Conservation (phyloP, 2,888 invertebrate genomes). For the Rugalucina vietnamica region DNA sequence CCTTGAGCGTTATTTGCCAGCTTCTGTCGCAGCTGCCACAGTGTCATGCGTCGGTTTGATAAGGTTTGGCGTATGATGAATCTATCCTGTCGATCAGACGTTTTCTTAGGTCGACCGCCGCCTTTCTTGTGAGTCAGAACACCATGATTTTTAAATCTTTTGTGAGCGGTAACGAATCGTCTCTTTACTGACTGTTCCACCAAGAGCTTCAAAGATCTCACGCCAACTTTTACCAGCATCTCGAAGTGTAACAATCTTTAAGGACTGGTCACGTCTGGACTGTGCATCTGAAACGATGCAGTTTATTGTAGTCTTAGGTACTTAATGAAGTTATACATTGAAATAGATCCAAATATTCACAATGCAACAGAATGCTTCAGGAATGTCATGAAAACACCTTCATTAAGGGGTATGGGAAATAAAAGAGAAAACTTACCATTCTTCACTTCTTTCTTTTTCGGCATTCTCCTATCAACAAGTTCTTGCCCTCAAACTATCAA, state of each 20-base stretch:
- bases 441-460: no score
- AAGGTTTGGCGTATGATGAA: background rate
- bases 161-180: conserved; percentile 1
- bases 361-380: no score
- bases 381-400: no score
- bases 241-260: background rate
- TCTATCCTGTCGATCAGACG: background rate
- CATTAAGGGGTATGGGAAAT: no score
- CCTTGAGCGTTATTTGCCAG: background rate
- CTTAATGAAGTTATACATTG: no score
- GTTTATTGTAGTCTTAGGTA: no score
- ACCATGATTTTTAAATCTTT: background rate
- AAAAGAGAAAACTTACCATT: no score
- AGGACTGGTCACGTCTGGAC: background rate
- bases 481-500: no score
- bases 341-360: no score
- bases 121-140: background rate
- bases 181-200: background rate
- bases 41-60: background rate
- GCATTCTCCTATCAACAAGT: no score
- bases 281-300: no score
- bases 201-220: background rate
- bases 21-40: background rate
- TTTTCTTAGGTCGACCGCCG: background rate
- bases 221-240: background rate